Evolutionary conservation across 2,888 invertebrate genomes (phyloP), one percentile per base, ranked within the genome.

Genomic region (Xylota sylvarum): DNA sequence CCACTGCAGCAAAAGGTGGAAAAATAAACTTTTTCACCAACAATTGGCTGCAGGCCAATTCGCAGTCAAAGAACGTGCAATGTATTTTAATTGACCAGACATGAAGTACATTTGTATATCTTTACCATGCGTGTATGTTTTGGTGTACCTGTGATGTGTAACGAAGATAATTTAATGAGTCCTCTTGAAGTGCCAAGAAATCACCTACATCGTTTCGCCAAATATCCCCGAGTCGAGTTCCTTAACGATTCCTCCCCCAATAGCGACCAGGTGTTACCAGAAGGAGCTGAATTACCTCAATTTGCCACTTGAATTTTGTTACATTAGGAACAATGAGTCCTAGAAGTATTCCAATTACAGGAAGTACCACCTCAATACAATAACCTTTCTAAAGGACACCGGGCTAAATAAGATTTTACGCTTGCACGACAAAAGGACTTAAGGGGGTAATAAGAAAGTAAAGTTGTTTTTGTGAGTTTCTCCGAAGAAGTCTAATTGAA

Each of bases 281-380:
- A 73, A 32, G 64, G 35, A 62, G 30, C 55, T 69, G 62, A 82
- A 86, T 86, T 86, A 86, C 86, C 86, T 82, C 86, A 86, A 86
- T 82, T 86, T 86, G 77, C 82, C 86, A 86, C 77, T 86, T 72
- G 86, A 86, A 52, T 86, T 82, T 82, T 55, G 72, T 46, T 40
- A 77, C 86, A 86, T 82, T 81, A 82, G 43, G 72, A 82, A 82
- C 86, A 86, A 86, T 86, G 86, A 78, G 56, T 62, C 67, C 77
- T 77, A 32, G 55, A 84, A 86, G 86, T 86, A 86, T 86, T 86
- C 72, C 86, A 86, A 86, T 86, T 86, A 86, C 86, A 62, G 73
- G 23, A 82, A 86, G 86, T 82, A 82, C 82, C 82, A 73, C 67
- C 82, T 86, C 82, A 73, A 72, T 58, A 55, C 17, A 70, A 55